A percentile compares a stretch with the other conserved stretches of the same genome.
Evolutionary conservation across 2,888 invertebrate species (phyloP).

Genomic region (Notodromas monacha): DNA sequence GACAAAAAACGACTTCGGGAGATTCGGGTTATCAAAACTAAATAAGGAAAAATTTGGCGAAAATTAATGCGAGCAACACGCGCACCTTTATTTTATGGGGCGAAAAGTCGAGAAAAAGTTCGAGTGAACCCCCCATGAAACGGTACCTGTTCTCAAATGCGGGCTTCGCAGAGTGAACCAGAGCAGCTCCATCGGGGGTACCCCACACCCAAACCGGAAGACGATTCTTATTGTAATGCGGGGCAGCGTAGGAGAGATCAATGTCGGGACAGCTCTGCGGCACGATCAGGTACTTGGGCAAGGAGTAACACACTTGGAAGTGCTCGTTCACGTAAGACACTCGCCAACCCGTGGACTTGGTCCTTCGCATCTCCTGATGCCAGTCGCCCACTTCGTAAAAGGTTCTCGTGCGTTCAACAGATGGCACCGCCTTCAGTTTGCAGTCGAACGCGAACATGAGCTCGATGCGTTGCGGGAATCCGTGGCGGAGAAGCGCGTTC

Average conservation of each 20-base stretch:
- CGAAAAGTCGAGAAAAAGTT: too few species aligned
- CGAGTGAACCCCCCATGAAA: too few species aligned
- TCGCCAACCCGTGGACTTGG: neutral
- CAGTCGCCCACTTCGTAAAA: too few species aligned
- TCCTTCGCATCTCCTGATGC: too few species aligned
- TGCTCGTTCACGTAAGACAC: neutral
- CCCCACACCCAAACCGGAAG: constrained; percentile 1
- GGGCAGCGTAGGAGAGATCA: neutral
- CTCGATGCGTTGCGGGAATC: neutral
- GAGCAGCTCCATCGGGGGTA: neutral
- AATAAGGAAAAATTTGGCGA: too few species aligned
- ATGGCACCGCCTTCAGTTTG: too few species aligned
- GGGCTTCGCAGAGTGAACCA: neutral
- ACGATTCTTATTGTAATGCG: neutral
- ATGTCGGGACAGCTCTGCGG: neutral
- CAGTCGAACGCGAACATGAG: neutral
- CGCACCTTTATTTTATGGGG: too few species aligned
- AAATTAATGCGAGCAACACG: too few species aligned
- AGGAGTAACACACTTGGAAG: neutral
- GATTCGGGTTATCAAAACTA: too few species aligned
- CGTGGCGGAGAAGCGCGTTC: neutral
- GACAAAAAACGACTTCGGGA: too few species aligned
- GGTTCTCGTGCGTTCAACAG: too few species aligned
- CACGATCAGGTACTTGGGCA: neutral
- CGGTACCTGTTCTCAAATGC: neutral